Evolutionary conservation across 2,888 invertebrate genomes (phyloP), one percentile per base, ranked within the genome.

Genomic region (Cryptus armator): DNA sequence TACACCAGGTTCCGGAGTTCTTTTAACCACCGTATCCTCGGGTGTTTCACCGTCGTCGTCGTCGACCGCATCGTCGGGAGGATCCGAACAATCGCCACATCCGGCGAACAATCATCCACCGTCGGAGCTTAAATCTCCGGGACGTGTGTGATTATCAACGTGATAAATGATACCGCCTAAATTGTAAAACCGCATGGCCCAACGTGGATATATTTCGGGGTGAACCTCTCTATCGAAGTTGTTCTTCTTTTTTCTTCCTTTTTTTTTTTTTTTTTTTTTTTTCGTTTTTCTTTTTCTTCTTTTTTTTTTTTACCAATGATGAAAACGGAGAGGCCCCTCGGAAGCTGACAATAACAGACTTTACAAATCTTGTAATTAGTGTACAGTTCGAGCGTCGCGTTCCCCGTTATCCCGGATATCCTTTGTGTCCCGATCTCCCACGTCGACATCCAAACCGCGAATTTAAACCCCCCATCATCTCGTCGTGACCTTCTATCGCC

Each of bases 41-140:
- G 93, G 94, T n/a, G 90, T 95, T 91, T 91, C 95, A 93, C 91
- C 95, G 90, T 95, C 95, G 93, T 95, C 95, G 89, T 94, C 94
- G 90, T 95, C 95, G 92, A 94, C 94, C 81, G 95, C 95, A 89
- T 95, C 95, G 88, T 95, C 95, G 89, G 95, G 94, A 89, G 95
- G 91, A 29, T 93, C 93, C 84, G 93, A 93, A 64, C 92, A 92
- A 70, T 93, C 93, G 72, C 92, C 93, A 3, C 93, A 92, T 84
- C 91, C 92, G 43, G 86, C 88, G 64, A 89, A 89, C 75, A 88
- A 87, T 70, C 87, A 92, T 59, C 90, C 92, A 68, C 91, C 92
- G 68, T 89, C 92, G 88, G 93, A 93, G 86, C 90, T 94, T 74
- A 93, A 94, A 84, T 93, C 93, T 5, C 93, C 93, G 2, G 93